Evolutionary conservation across 2,113 vertebrate genomes (phyloP).

Genomic region (Struthio camelus): DNA sequence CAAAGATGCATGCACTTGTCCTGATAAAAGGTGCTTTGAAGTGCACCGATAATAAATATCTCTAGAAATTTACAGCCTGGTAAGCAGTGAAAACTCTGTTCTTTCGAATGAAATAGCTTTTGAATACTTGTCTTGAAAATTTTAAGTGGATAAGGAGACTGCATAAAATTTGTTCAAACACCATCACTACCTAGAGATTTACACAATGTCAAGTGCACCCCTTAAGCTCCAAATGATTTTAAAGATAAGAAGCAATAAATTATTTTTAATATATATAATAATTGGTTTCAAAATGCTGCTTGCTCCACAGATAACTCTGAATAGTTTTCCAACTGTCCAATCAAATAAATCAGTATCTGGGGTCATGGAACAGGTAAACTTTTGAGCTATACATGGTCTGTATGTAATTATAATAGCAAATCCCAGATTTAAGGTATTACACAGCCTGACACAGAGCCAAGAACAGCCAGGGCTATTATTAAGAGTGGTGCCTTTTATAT

Average conservation of each 20-base stretch:
- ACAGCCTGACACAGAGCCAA: background rate
- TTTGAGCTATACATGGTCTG: conserved; percentile 12
- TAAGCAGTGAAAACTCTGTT: background rate
- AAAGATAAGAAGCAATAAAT: background rate
- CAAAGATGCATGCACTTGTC: background rate
- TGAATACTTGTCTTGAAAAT: conserved; percentile 11
- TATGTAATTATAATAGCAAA: conserved; percentile 46
- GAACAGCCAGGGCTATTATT: background rate
- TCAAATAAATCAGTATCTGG: conserved; percentile 46
- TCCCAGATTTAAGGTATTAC: conserved; percentile 29
- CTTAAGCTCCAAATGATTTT: conserved; percentile 15
- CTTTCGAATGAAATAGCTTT: conserved; percentile 18
- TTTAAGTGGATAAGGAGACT: conserved; percentile 28
- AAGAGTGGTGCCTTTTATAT: background rate
- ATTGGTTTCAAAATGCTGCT: conserved; percentile 21
- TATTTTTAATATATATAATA: conserved; percentile 16
- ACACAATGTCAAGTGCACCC: background rate
- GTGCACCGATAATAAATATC: background rate
- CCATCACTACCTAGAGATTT: background rate
- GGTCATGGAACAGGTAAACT: conserved; percentile 29
- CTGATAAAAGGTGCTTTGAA: background rate
- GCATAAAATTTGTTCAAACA: conserved; percentile 25
- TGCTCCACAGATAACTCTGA: conserved; percentile 36
- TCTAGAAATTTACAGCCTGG: background rate
- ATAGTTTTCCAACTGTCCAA: conserved; percentile 46